phyloP scores from a whole-genome alignment of 2,888 invertebrate genomes.

The Tiphia femorata region DNA sequence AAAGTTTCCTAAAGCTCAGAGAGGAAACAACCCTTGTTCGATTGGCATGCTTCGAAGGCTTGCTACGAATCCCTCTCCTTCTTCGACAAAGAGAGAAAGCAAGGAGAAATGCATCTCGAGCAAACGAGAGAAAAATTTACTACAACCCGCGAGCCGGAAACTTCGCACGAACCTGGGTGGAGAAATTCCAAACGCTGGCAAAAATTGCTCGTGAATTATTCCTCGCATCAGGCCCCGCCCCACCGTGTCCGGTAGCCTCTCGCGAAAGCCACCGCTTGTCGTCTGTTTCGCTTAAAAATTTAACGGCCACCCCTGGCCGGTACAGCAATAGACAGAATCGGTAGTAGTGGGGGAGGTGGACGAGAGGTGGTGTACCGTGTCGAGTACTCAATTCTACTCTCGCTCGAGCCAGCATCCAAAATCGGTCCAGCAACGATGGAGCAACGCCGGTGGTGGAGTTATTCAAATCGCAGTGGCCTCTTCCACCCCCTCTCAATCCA shows the following conservation, averaged over 20 bases:
- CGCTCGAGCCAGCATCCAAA: conserved; percentile 9
- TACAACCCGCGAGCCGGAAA: no score
- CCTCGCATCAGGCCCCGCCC: no score
- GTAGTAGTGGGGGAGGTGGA: background rate
- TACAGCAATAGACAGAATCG: background rate
- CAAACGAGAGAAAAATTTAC: no score
- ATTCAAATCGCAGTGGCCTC: conserved; percentile 27
- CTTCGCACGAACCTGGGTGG: background rate
- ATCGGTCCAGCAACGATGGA: background rate
- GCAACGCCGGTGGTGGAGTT: conserved; percentile 12
- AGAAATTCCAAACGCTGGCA: background rate
- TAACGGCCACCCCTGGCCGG: conserved; percentile 13
- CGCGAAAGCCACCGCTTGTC: background rate
- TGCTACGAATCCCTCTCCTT: no score
- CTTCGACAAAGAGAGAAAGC: no score
- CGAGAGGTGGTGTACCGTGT: background rate
- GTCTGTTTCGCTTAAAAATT: conserved; percentile 24
- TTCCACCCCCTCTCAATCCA: no score
- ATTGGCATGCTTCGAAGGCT: no score
- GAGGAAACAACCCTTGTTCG: no score
- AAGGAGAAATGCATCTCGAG: no score
- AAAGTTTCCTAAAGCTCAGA: no score
- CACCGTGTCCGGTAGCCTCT: no score
- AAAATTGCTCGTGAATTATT: conserved; percentile 1
- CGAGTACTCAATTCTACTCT: conserved; percentile 15